Percentiles rank a stretch among this genome's conserved stretches.
Conservation (phyloP, 2,113 vertebrate genomes). For the Vulpes lagopus region DNA sequence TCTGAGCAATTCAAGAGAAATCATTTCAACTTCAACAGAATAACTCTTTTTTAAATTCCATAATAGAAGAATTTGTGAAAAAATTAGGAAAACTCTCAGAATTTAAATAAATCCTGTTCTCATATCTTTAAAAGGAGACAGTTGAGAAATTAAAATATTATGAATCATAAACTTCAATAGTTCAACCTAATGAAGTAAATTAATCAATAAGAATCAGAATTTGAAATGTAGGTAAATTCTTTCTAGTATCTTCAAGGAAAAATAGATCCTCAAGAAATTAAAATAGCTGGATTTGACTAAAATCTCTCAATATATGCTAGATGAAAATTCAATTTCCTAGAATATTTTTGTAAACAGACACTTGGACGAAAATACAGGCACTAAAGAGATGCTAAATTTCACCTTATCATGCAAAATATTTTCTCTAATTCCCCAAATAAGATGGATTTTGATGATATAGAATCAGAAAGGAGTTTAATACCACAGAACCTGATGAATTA, state of each 20-base stretch:
- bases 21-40: background rate
- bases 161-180: background rate
- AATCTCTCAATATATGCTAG: background rate
- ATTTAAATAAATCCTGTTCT: background rate
- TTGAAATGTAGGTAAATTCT: background rate
- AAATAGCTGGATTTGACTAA: background rate
- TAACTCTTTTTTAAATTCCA: background rate
- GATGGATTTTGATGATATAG: background rate
- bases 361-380: background rate
- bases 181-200: background rate
- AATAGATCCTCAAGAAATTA: background rate
- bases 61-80: background rate
- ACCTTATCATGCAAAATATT: background rate
- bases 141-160: constrained; percentile 25
- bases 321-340: background rate
- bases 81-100: background rate
- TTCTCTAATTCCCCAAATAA: background rate
- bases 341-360: background rate
- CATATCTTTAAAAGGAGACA: background rate
- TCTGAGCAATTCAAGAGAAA: constrained; percentile 16
- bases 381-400: constrained; percentile 4
- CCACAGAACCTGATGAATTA: background rate
- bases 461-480: background rate
- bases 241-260: background rate
- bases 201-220: background rate